Evolutionary conservation across 2,888 invertebrate genomes (phyloP).

Genomic region (Scrobipalpa costella): DNA sequence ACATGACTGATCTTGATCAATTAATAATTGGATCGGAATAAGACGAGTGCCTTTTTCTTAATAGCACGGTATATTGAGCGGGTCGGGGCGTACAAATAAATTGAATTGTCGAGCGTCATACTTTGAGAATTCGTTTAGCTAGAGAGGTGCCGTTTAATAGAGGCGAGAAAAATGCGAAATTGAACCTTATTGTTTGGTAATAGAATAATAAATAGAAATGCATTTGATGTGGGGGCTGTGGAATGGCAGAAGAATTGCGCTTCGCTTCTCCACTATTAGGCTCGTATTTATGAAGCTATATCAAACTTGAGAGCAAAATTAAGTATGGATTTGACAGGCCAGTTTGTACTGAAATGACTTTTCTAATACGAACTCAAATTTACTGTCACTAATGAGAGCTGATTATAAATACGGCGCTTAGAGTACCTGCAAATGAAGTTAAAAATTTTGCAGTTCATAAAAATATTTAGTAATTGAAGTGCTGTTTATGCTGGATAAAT

Average conservation of each 20-base stretch:
- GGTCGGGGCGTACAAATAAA: constrained; percentile 40
- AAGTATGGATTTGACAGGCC: too few species aligned
- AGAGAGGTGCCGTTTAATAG: constrained; percentile 10
- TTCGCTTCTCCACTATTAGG: not conserved
- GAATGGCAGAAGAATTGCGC: not conserved
- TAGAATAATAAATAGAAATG: too few species aligned
- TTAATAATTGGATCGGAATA: constrained; percentile 54
- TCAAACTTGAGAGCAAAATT: too few species aligned
- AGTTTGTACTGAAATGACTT: too few species aligned
- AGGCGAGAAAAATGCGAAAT: constrained; percentile 8
- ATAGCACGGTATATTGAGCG: constrained; percentile 48
- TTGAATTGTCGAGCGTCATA: constrained; percentile 53
- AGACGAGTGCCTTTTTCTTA: constrained; percentile 64
- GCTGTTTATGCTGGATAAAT: too few species aligned
- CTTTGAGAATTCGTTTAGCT: constrained; percentile 58
- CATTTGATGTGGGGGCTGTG: constrained; percentile 17
- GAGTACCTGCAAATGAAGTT: too few species aligned
- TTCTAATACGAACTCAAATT: too few species aligned
- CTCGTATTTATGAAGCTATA: too few species aligned
- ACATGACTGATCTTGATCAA: constrained; percentile 51
- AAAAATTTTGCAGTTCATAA: too few species aligned
- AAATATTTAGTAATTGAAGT: too few species aligned
- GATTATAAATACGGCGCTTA: too few species aligned
- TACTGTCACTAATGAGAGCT: too few species aligned
- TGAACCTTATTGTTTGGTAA: constrained; percentile 13